These are phyloP conservation scores for Dryomyza anilis DNA, from an alignment of 2,888 invertebrate genomes.

Conservation along the genomic window DNA sequence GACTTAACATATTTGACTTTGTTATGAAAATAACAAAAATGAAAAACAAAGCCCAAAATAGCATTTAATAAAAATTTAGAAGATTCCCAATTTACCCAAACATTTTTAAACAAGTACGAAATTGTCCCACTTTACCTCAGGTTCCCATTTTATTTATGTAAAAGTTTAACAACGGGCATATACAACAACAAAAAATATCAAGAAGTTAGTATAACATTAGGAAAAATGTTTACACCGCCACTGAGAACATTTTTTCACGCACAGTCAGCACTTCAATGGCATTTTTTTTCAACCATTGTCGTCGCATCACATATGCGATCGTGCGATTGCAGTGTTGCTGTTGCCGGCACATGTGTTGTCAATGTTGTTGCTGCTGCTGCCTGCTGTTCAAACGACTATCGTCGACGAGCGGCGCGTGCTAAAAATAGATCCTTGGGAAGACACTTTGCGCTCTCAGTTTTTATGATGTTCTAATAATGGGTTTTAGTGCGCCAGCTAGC, in stretches of 20 bases:
- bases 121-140: too few relatives aligned
- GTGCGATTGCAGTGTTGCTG: not conserved
- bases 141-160: too few relatives aligned
- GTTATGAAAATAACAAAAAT: too few relatives aligned
- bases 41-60: too few relatives aligned
- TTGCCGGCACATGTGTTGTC: slow-evolving; percentile 15
- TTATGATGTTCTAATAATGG: slow-evolving; percentile 43
- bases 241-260: not conserved
- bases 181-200: too few relatives aligned
- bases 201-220: not conserved
- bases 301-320: not conserved
- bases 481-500: slow-evolving; percentile 32
- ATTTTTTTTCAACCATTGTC: not conserved
- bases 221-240: not conserved
- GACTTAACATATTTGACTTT: too few relatives aligned
- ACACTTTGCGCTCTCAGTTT: slow-evolving; percentile 42
- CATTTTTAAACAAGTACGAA: too few relatives aligned
- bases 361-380: not conserved
- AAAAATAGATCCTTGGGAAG: slow-evolving; percentile 56
- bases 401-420: slow-evolving; percentile 28
- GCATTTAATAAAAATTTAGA: too few relatives aligned
- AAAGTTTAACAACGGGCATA: too few relatives aligned
- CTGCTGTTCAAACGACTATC: slow-evolving; percentile 24
- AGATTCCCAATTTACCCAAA: too few relatives aligned
- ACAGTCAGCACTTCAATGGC: not conserved